These are phyloP conservation scores for Phenacoccus solenopsis DNA, from an alignment of 1,140 invertebrate genomes.

Conservation along the genomic window DNA sequence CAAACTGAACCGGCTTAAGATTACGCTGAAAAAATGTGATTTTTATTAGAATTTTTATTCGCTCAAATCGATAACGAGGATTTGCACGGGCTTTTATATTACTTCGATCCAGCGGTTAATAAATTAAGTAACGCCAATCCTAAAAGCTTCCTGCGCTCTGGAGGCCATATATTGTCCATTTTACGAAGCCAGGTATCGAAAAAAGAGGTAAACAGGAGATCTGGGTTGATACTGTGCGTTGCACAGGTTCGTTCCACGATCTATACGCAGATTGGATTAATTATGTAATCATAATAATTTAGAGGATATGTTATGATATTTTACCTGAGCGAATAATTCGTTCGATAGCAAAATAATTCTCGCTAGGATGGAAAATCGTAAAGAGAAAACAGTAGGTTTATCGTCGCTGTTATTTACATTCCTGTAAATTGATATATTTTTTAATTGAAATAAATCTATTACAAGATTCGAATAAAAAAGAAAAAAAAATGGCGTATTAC, in stretches of 20 bases:
- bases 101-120: conserved; percentile 46
- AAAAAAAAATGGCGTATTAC: too few relatives aligned
- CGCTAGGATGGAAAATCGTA: conserved; percentile 9
- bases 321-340: background rate
- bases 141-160: conserved; percentile 66
- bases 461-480: too few relatives aligned
- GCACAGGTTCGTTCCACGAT: conserved; percentile 11
- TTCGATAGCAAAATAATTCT: background rate
- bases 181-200: conserved; percentile 65
- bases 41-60: conserved; percentile 15
- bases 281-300: too few relatives aligned
- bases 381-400: background rate
- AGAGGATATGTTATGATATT: background rate
- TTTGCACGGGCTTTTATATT: background rate
- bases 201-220: conserved; percentile 12
- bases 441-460: too few relatives aligned
- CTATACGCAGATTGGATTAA: background rate
- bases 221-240: conserved; percentile 21
- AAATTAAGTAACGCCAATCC: conserved; percentile 70
- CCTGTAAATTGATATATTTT: background rate
- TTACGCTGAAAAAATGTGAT: conserved; percentile 35
- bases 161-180: conserved; percentile 60
- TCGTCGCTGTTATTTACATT: conserved; percentile 7
- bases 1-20: conserved; percentile 56
- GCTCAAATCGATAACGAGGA: background rate